These are phyloP conservation scores for Phenganax marumi DNA, from an alignment of 92 coral and sea anemone species.

Conservation along the genomic window DNA sequence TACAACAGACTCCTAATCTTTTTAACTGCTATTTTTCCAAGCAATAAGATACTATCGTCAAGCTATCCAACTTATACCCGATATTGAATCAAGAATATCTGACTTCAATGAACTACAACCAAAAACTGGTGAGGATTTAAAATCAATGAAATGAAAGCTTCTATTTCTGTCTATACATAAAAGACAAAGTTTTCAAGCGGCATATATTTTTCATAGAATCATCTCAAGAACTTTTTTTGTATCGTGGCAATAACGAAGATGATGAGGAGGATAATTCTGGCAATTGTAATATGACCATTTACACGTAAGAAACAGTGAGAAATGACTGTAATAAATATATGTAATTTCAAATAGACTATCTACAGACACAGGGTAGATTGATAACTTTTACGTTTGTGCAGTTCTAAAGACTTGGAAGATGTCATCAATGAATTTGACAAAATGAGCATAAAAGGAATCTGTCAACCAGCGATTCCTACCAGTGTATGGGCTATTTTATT, in stretches of 20 bases:
- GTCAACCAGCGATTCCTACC: slow-evolving; percentile 43
- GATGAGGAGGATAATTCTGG: not conserved
- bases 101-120: slow-evolving; percentile 39
- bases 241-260: not conserved
- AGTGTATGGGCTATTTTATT: not conserved
- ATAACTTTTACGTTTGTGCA: not conserved
- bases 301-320: not conserved
- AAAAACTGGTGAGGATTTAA: slow-evolving; percentile 10
- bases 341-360: not conserved
- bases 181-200: not conserved
- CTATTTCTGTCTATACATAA: not conserved
- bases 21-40: slow-evolving; percentile 7
- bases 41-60: slow-evolving; percentile 79
- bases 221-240: slow-evolving; percentile 18
- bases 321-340: not conserved
- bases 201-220: not conserved
- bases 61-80: slow-evolving; percentile 93
- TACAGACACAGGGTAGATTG: not conserved
- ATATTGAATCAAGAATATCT: slow-evolving; percentile 75
- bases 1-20: not conserved
- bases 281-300: not conserved
- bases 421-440: slow-evolving; percentile 21
- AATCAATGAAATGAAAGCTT: not conserved
- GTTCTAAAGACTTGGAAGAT: slow-evolving; percentile 20
- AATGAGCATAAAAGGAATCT: slow-evolving; percentile 31